Evolutionary conservation across 1,140 invertebrate genomes (phyloP), one percentile per base, ranked within the genome.

Genomic region (Ostrea edulis): DNA sequence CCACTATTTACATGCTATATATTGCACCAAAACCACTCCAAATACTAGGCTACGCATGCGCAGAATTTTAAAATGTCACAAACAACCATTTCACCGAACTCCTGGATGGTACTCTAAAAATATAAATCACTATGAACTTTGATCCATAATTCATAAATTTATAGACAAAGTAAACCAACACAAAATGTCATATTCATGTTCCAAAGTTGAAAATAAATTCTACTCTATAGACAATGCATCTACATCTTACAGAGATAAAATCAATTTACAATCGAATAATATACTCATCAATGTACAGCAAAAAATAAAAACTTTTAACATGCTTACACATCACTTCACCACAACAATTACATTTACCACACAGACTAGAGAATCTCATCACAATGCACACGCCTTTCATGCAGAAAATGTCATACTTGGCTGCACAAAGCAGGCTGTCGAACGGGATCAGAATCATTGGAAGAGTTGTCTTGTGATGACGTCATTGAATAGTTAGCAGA

Each of bases 401-500:
- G 68, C 68, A 77, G 25, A 77, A 77, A 58, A 86, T 51, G 53
- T 91, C 87, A 93, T 89, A 93, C 93, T 91, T 93, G 91, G 86
- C 92, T 93, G 85, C 90, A 93, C 85, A 93, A 82, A n/a, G 89
- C 90, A 25, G 82, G 71, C 62, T 92, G 90, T 20, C 91, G 91
- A 25, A 82, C 86, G 77, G 92, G 89, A 52, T 93, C 92, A 9
- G 93, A 93, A 22, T 93, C 91, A 83, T 93, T 92, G 52, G 93
- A 93, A 20, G 93, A 93, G 20, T 89, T 93, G n/a, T 92, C 92
- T 81, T 93, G 92, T 44, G 92, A 93, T 71, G 92, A 93, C 55
- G 93, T 91, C 84, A 93, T 89, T 14, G 92, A 93, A 84, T 91
- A 93, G 85, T 93, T 93, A 25, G 93, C 93, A 12, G 93, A 93